Evolutionary conservation across 2,113 vertebrate species (phyloP).

Genomic region (Seriola quinqueradiata): DNA sequence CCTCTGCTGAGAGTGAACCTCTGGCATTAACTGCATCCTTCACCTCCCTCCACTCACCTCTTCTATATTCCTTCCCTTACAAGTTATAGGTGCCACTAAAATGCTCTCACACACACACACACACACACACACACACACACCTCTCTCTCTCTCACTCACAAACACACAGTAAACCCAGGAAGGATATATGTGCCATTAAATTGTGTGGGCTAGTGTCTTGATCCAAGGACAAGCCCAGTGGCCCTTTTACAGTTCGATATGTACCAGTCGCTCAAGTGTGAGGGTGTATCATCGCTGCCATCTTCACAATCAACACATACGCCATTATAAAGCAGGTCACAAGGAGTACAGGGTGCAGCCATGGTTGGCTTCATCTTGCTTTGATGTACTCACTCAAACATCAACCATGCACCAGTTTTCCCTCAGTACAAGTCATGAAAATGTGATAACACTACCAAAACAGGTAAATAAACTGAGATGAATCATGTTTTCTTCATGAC

Average conservation of each 20-base stretch:
- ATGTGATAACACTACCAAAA: not conserved
- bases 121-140: conserved; percentile 13
- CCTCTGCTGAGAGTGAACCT: conserved; percentile 9
- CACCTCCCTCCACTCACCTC: conserved; percentile 32
- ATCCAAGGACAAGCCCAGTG: conserved; percentile 56
- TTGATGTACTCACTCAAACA: not conserved
- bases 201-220: conserved; percentile 41
- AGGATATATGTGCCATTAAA: conserved; percentile 57
- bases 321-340: conserved; percentile 16
- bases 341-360: conserved; percentile 20
- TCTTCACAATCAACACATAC: conserved; percentile 36
- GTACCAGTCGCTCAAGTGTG: conserved; percentile 47
- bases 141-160: not conserved
- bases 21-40: conserved; percentile 15
- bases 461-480: not conserved
- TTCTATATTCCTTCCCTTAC: conserved; percentile 11
- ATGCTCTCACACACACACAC: conserved; percentile 4
- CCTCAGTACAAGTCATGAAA: not conserved
- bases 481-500: not conserved
- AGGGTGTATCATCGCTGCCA: conserved; percentile 44
- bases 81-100: conserved; percentile 51
- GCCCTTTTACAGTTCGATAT: conserved; percentile 53
- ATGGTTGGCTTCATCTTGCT: conserved; percentile 22
- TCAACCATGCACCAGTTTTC: too few relatives aligned
- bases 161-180: conserved; percentile 26